These are phyloP conservation scores for Cygnus olor DNA, from an alignment of 2,797 vertebrate genomes.

Conservation along the genomic window DNA sequence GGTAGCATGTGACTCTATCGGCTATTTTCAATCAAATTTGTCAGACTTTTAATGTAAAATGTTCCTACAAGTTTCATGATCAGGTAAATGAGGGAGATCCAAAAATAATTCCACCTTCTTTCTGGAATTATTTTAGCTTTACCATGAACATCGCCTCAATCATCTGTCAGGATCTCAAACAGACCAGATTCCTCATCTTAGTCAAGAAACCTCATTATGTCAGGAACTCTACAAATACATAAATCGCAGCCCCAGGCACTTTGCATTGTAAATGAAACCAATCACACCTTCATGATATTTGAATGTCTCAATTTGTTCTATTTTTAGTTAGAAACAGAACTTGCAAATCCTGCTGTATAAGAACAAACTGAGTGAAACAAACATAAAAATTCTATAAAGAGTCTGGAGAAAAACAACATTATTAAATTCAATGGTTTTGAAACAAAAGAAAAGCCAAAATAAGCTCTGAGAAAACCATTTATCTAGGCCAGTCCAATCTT, in stretches of 20 bases:
- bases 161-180: neutral
- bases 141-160: neutral
- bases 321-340: slow-evolving; percentile 1
- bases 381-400: neutral
- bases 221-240: neutral
- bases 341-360: neutral
- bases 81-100: neutral
- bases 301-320: neutral
- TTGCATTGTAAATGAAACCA: slow-evolving; percentile 11
- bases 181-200: neutral
- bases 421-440: neutral
- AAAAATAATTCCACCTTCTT: neutral
- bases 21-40: neutral
- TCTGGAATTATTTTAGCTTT: neutral
- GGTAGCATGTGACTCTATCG: neutral
- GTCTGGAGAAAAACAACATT: neutral
- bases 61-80: neutral
- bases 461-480: slow-evolving; percentile 19
- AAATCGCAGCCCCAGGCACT: neutral
- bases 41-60: neutral
- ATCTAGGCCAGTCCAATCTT: neutral
- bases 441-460: slow-evolving; percentile 6
- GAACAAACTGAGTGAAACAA: neutral
- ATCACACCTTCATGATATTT: neutral
- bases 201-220: neutral